A percentile compares a stretch with the other conserved stretches of the same genome.
Conservation (phyloP, 2,888 invertebrate species). For the Chloroclysta siterata region DNA sequence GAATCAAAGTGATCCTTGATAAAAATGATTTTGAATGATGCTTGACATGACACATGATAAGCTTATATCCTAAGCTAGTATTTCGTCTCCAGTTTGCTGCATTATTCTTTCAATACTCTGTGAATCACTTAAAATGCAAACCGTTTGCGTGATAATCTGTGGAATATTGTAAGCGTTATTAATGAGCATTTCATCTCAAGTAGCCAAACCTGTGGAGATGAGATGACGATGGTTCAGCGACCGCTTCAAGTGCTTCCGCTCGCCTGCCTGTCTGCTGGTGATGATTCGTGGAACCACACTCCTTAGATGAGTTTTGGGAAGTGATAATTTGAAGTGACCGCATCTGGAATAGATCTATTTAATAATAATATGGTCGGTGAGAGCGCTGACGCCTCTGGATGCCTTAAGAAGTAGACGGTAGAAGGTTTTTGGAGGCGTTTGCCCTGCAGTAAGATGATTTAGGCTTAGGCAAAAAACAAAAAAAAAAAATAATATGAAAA, state of each 20-base stretch:
- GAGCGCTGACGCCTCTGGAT: no score
- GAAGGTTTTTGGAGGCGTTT: no score
- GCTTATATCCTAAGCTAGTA: no score
- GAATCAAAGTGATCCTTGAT: no score
- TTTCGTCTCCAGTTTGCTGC: not conserved
- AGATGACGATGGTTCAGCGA: not conserved
- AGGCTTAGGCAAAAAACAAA: no score
- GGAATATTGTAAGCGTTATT: conserved; percentile 49
- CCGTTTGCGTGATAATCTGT: conserved; percentile 18
- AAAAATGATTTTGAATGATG: no score
- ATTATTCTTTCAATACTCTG: not conserved
- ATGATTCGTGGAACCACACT: conserved; percentile 20
- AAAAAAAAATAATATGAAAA: no score
- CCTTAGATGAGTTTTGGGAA: conserved; percentile 14
- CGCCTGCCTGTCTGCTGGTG: conserved; percentile 46
- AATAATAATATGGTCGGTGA: no score
- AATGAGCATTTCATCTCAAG: conserved; percentile 48
- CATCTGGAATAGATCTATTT: conserved; percentile 3
- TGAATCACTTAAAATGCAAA: conserved; percentile 18
- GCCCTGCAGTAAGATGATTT: no score
- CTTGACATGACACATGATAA: no score
- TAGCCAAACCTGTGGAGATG: no score
- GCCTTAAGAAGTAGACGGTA: no score
- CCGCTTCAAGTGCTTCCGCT: conserved; percentile 58
- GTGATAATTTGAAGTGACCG: conserved; percentile 17